phyloP scores from a whole-genome alignment of 2,888 invertebrate genomes.

The Dinocampus coccinellae region DNA sequence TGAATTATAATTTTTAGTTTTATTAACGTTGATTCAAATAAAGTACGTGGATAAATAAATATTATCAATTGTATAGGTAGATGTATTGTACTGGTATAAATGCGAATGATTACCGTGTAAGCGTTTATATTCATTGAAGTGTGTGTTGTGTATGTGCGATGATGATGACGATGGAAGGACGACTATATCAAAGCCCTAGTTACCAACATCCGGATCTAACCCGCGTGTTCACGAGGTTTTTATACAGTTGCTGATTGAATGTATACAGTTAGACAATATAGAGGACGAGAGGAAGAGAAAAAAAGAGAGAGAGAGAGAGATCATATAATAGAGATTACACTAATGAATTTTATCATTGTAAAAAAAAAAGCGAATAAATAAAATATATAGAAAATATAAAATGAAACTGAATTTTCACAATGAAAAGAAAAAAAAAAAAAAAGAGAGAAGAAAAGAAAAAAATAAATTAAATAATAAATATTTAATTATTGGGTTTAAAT shows the following conservation, averaged over 20 bases:
- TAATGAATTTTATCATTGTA: not conserved
- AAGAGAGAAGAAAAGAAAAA: too few relatives aligned
- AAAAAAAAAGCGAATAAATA: not conserved
- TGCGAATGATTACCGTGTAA: not conserved
- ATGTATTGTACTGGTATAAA: not conserved
- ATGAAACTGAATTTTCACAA: too few relatives aligned
- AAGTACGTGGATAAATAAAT: not conserved
- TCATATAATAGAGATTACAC: not conserved
- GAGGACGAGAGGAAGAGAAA: too few relatives aligned
- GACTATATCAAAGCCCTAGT: constrained; percentile 39
- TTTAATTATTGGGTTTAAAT: too few relatives aligned
- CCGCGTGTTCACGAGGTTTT: constrained; percentile 24
- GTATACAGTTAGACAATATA: not conserved
- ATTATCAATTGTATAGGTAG: not conserved
- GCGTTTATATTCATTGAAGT: not conserved
- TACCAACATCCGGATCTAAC: constrained; percentile 41
- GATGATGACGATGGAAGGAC: constrained; percentile 33
- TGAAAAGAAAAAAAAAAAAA: too few relatives aligned
- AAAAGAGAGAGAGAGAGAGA: too few relatives aligned
- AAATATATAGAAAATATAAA: too few relatives aligned
- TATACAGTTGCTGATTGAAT: constrained; percentile 14
- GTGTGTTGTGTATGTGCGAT: not conserved
- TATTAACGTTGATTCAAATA: not conserved
- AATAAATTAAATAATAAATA: too few relatives aligned
- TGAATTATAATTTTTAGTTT: not conserved